Base-by-base conservation (phyloP, 2,113 vertebrate species). In the Bambusicola thoracicus region DNA sequence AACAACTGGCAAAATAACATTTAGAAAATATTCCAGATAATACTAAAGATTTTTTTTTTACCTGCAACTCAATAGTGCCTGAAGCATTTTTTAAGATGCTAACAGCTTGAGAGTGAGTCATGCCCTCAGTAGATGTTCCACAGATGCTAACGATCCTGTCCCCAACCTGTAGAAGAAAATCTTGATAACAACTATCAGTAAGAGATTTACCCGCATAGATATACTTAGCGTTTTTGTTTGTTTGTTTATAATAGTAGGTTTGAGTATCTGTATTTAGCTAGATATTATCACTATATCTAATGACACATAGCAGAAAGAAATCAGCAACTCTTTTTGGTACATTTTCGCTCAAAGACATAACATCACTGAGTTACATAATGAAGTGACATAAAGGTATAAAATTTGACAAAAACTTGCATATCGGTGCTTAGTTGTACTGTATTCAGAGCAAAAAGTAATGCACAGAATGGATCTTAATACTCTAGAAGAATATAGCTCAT, bases 81-180 rank as follows among this genome's bases (percentile, higher is more conserved):
- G 98, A 98, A 89, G 98, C 98, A 94, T 96, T 99, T 97, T 99
- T 99, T 87, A 99, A 97, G 89, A 99, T 97, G 61, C 95, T 97
- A 91, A 99, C 99, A 29, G 99, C 99, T 96, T 99, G 99, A 3
- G 98, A 98, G 91, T 99, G 99, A 96, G 98, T 99, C 98, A 99
- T 99, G 67, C 98, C 98, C 81, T 99, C 99, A 0, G 99, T 98
- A 12, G 98, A 97, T 27, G 98, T 98, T 78, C 99, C 99, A 92
- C 98, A 98, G 92, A 99, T 99, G 79, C 98, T 99, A 92, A 99
- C 96, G 87, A 99, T 99, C 91, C 98, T 98, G 92, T 99, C 99
- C 10, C 99, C 99, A n/a, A 99, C 98, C 99, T 99, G 90, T 38
- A 92, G 19, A 85, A 95, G 12, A 76, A 53, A 90, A 89, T 38